Evolutionary conservation across 2,888 invertebrate genomes (phyloP), one percentile per base, ranked within the genome.

Genomic region (Callyntrura guangdongensis): DNA sequence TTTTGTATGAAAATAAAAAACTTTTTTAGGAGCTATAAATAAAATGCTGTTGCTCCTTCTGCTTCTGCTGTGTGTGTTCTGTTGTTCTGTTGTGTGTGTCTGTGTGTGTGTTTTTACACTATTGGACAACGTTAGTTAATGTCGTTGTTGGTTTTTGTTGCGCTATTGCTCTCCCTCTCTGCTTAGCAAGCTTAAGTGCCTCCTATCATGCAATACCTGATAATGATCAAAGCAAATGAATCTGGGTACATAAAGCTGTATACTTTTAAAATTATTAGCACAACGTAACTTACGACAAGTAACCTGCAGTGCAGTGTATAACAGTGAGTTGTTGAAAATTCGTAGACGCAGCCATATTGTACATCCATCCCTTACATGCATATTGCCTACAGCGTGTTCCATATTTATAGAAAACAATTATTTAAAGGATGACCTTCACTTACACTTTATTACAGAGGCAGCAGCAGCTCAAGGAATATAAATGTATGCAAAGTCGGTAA

Each of bases 221-320:
- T 86, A 86, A 86, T 61, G 49, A 86, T 86, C 86, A 77, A 22
- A 64, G 86, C 25, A 86, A 77, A 86, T 86, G 77, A 86, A 86
- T 74, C 77, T 27, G 47, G 22, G 77, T 74, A 20, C 72, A 86
- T 81, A 83, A 45, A 22, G 20, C 22, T 49, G 61, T 27, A 82
- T 82, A 20, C 61, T 81, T 81, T 81, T 36, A 61, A 61, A 11
- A 56, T 56, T 45, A 36, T 79, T 17, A 36, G 17, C 47, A 74
- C 45, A 20, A 17, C 67, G 3, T 36, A 36, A 45, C 36, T 17
- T 2, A 14, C 12, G 2, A 64, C 22, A 6, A 67, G 27, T 67
- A 4, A 0, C 11, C 36, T 36, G 36, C 36, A 36, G 36, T 36
- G 12, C 22, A 64, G 17, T 22, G 22, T 22, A 61, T 61, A 61